A percentile compares a stretch with the other conserved stretches of the same genome.
Conservation (phyloP, 2,797 vertebrate species). For the Clarias fuscus region DNA sequence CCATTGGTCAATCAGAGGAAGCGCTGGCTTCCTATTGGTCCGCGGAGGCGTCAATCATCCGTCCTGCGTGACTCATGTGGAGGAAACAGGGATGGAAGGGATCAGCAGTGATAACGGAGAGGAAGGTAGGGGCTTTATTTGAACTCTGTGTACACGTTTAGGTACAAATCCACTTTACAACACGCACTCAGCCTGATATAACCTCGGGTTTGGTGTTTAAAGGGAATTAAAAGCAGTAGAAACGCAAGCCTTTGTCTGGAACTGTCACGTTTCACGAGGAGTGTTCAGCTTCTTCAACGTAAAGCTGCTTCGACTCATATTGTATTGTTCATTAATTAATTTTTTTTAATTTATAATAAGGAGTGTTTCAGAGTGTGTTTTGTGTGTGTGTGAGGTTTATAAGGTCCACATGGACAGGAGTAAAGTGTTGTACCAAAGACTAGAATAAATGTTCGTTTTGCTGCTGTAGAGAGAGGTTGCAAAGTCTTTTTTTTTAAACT, state of each 20-base stretch:
- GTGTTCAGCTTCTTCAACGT: constrained; percentile 1
- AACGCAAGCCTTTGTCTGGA: not conserved
- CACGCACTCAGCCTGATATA: too few relatives aligned
- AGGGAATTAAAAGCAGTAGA: not conserved
- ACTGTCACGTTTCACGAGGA: constrained; percentile 3
- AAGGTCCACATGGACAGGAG: not conserved
- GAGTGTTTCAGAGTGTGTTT: not conserved
- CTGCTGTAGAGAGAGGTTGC: not conserved
- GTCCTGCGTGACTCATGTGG: constrained; percentile 59
- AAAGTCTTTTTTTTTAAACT: not conserved
- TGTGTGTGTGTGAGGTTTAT: not conserved
- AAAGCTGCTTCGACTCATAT: constrained; percentile 50
- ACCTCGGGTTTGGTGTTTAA: not conserved
- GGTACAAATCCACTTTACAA: not conserved
- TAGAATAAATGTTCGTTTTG: too few relatives aligned
- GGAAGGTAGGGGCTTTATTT: constrained; percentile 65
- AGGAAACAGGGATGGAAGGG: constrained; percentile 62
- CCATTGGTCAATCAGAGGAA: constrained; percentile 60
- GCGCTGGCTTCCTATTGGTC: constrained; percentile 59
- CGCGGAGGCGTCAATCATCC: constrained; percentile 45
- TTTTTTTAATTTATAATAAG: constrained; percentile 24
- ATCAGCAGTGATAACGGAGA: constrained; percentile 55
- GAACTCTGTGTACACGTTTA: not conserved
- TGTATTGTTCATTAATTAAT: constrained; percentile 38
- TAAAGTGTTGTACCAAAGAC: too few relatives aligned